Evolutionary conservation across 2,113 vertebrate species (phyloP).

Genomic region (Brachyistius frenatus): DNA sequence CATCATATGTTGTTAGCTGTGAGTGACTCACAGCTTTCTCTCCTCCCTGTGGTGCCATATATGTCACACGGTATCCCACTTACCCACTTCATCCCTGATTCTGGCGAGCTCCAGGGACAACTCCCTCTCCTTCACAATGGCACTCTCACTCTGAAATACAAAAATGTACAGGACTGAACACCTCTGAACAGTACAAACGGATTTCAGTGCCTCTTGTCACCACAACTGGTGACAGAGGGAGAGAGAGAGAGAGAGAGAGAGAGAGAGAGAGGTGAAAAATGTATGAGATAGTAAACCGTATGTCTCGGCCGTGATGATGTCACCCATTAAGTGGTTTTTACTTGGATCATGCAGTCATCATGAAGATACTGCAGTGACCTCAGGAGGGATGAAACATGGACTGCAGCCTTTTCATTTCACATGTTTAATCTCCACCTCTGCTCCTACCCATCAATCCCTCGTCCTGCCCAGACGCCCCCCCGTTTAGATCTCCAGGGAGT

Average conservation of each 20-base stretch:
- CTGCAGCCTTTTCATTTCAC: slow-evolving; percentile 21
- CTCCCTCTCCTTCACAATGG: slow-evolving; percentile 91
- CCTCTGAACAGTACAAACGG: not conserved
- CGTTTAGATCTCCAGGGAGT: slow-evolving; percentile 10
- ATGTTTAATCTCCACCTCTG: slow-evolving; percentile 28
- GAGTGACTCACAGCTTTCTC: slow-evolving; percentile 18
- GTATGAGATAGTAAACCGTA: slow-evolving; percentile 7
- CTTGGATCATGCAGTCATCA: slow-evolving; percentile 12
- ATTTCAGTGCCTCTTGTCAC: not conserved
- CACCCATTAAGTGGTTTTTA: slow-evolving; percentile 48
- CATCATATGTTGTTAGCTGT: not conserved
- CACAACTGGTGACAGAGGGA: not conserved
- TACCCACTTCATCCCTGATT: slow-evolving; percentile 98
- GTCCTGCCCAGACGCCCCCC: not conserved
- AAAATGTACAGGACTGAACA: slow-evolving; percentile 28
- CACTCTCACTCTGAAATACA: slow-evolving; percentile 90
- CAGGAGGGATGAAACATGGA: slow-evolving; percentile 37
- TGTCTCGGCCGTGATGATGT: slow-evolving; percentile 44
- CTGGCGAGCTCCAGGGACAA: slow-evolving; percentile 91
- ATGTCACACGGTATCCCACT: slow-evolving; percentile 77
- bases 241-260: not conserved
- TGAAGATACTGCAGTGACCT: slow-evolving; percentile 40
- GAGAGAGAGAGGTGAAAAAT: slow-evolving; percentile 36
- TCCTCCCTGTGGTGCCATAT: slow-evolving; percentile 18
- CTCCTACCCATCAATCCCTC: slow-evolving; percentile 7